Conservation (phyloP, 2,888 invertebrate species). For the Cyaniris semiargus region DNA sequence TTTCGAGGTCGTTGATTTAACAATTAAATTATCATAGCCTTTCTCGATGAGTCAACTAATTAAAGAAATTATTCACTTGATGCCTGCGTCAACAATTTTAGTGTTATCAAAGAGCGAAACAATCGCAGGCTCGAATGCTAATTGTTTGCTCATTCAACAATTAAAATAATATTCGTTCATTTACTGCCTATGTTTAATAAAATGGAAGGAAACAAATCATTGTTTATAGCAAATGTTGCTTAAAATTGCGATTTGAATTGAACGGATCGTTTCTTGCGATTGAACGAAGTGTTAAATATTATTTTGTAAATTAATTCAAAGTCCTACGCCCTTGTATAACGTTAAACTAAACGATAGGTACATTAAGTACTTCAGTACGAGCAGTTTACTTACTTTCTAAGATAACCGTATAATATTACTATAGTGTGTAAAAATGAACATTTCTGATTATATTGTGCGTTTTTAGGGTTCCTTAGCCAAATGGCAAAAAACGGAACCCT, state of each 20-base stretch:
- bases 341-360: too few relatives aligned
- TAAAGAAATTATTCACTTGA: constrained; percentile 28
- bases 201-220: not conserved
- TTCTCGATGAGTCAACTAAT: constrained; percentile 26
- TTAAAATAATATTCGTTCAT: constrained; percentile 21
- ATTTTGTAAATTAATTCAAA: not conserved
- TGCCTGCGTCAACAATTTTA: constrained; percentile 13
- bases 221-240: constrained; percentile 1
- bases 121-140: constrained; percentile 21
- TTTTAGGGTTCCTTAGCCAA: too few relatives aligned
- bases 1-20: not conserved
- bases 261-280: not conserved
- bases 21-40: constrained; percentile 1
- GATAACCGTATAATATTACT: not conserved
- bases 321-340: too few relatives aligned
- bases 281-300: not conserved
- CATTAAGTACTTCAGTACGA: too few relatives aligned
- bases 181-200: not conserved
- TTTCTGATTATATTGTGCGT: too few relatives aligned
- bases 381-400: not conserved
- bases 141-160: constrained; percentile 26
- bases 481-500: too few relatives aligned
- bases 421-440: not conserved
- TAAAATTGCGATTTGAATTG: not conserved
- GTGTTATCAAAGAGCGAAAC: constrained; percentile 30